A percentile compares a stretch with the other conserved stretches of the same genome.
Conservation (phyloP, 1,140 invertebrate genomes). For the silkworm (Bombyx mori) region DNA sequence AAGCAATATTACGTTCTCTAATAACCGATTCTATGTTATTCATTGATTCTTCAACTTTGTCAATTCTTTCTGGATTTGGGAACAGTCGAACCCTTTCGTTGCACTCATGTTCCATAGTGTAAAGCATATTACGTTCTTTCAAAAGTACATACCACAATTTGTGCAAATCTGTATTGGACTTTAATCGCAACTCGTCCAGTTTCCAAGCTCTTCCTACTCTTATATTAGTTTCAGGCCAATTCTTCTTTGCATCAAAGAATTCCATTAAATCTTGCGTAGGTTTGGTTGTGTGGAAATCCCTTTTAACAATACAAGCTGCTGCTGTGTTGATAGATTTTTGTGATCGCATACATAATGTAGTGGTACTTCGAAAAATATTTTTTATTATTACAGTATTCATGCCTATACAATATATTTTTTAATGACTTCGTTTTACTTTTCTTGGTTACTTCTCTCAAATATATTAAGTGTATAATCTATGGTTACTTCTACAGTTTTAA, state of each 20-base stretch:
- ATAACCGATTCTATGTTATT: slow-evolving; percentile 93
- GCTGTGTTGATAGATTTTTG: slow-evolving; percentile 16
- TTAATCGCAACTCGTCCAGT: slow-evolving; percentile 92
- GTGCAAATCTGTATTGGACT: slow-evolving; percentile 96
- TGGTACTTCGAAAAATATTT: slow-evolving; percentile 14
- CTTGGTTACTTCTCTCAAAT: background rate
- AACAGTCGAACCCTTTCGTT: slow-evolving; percentile 80
- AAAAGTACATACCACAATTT: slow-evolving; percentile 97
- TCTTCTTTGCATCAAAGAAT: slow-evolving; percentile 92
- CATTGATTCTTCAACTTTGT: slow-evolving; percentile 98
- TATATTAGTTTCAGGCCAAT: slow-evolving; percentile 86
- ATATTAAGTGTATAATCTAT: background rate
- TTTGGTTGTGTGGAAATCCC: slow-evolving; percentile 58
- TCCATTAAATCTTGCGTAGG: slow-evolving; percentile 79
- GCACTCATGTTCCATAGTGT: slow-evolving; percentile 94
- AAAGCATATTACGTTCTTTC: slow-evolving; percentile 97
- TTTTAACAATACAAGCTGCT: slow-evolving; percentile 9
- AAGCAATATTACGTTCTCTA: slow-evolving; percentile 93
- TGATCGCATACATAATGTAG: slow-evolving; percentile 14
- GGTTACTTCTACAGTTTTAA: too few relatives aligned
- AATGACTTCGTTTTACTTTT: too few relatives aligned
- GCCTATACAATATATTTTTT: too few relatives aligned
- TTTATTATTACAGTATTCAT: slow-evolving; percentile 20
- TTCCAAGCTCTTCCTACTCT: slow-evolving; percentile 91
- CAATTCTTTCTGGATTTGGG: slow-evolving; percentile 94